These are phyloP conservation scores for Pantherophis guttatus DNA, from an alignment of 2,113 vertebrate genomes.

Conservation along the genomic window DNA sequence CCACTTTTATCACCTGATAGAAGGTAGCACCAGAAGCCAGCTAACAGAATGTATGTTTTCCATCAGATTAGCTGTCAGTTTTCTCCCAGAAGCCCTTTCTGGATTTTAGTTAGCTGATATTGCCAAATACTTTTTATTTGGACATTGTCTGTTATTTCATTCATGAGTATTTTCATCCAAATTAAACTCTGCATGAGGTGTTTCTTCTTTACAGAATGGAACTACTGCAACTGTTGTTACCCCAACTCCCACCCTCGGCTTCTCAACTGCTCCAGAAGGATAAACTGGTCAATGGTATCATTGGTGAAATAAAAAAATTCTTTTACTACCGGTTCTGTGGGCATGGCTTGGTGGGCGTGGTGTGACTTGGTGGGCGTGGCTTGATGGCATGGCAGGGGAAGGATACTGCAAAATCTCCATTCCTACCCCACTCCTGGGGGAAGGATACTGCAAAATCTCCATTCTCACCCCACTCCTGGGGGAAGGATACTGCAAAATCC, in stretches of 20 bases:
- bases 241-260: background rate
- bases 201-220: background rate
- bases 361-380: no score
- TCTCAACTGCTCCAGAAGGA: background rate
- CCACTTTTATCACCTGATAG: background rate
- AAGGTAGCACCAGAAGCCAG: background rate
- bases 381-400: no score
- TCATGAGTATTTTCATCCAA: background rate
- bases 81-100: background rate
- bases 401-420: no score
- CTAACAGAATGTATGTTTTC: background rate
- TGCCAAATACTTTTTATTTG: background rate
- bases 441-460: no score
- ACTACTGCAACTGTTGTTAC: background rate
- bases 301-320: no score
- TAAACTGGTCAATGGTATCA: background rate
- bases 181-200: background rate
- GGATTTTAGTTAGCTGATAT: background rate
- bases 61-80: background rate
- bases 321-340: no score
- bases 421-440: no score
- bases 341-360: no score
- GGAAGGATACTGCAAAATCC: no score
- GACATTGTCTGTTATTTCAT: background rate
- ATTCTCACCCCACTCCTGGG: no score